These are phyloP conservation scores for Pararge aegeria DNA, from an alignment of 1,140 invertebrate genomes.

Conservation along the genomic window DNA sequence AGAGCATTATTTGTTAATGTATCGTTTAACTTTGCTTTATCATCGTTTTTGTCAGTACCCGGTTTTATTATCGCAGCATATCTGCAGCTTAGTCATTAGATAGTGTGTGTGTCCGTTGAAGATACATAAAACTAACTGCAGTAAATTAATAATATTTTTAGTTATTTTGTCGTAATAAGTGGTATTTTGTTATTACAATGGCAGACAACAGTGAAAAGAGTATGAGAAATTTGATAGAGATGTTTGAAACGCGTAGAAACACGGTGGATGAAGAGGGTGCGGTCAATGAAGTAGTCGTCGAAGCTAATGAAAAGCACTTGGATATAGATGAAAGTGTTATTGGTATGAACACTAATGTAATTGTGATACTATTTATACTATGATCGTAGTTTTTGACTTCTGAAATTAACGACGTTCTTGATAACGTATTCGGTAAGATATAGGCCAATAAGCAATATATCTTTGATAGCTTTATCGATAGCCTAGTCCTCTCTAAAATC, in stretches of 20 bases:
- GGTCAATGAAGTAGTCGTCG: slow-evolving; percentile 33
- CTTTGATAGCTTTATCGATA: no score
- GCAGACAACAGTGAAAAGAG: slow-evolving; percentile 29
- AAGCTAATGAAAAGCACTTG: slow-evolving; percentile 26
- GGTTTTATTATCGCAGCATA: slow-evolving; percentile 24
- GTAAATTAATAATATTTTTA: slow-evolving; percentile 9
- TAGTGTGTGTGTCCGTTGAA: slow-evolving; percentile 26
- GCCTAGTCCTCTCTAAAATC: no score
- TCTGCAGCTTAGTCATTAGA: slow-evolving; percentile 33
- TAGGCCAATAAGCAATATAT: no score
- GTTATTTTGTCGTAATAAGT: neutral
- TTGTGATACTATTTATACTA: neutral
- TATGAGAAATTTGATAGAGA: slow-evolving; percentile 58
- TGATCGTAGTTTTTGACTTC: neutral
- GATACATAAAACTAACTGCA: slow-evolving; percentile 13
- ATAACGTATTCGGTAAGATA: no score
- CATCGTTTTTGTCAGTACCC: slow-evolving; percentile 25
- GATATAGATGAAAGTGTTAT: slow-evolving; percentile 22
- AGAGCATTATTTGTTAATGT: slow-evolving; percentile 10
- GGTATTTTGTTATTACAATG: slow-evolving; percentile 17
- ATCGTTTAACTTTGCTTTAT: slow-evolving; percentile 26
- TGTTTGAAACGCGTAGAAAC: slow-evolving; percentile 52
- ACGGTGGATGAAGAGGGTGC: slow-evolving; percentile 30
- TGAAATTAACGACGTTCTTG: no score
- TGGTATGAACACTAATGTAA: slow-evolving; percentile 23